Evolutionary conservation across 2,888 invertebrate genomes (phyloP), one percentile per base, ranked within the genome.

Genomic region (Helleia helle): DNA sequence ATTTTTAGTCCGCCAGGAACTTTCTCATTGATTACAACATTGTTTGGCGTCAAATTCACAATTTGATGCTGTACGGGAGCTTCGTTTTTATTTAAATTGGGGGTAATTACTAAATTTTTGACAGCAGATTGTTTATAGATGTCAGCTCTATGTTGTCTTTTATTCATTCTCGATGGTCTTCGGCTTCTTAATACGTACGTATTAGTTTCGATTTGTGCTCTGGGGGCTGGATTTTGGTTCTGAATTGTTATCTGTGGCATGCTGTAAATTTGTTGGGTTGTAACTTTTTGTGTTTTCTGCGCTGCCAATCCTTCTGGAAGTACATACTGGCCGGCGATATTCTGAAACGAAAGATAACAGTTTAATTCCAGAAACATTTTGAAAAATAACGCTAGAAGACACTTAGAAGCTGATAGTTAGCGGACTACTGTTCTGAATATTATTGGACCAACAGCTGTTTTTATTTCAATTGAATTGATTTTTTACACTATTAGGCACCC

Each of bases 51-150:
- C 36, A 47, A 11, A 24, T 39, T 42, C 15, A 45, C 41, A 11
- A 31, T 28, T 9, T 11, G 18, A 22, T 42, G 42, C 12, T 29
- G 28, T 3, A 24, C 3, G 14, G 14, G 8, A 4, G 17, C 31
- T 34, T 39, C 42, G 36, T 40, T 47, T 36, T 37, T 48, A 2
- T 41, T 26, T 12, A 15, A 30, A 43, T 36, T 54, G 58, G 0
- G 55, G 0, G 67, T 66, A 0, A 51, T 44, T 36, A 58, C 44
- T 4, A 71, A 38, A 40, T 59, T 71, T 25, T 65, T 59, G 1
- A 68, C 42, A 0, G 67, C 68, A 0, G 63, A 56, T 24, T 64
- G 55, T 34, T 55, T 64, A 1, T 66, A 51, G 1, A 56, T 45
- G 14, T 69, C 65, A 0, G 65, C 60, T 44, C 65, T 48, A 9